These are phyloP conservation scores for Cephus runcator DNA, from an alignment of 2,888 invertebrate species.

Conservation along the genomic window DNA sequence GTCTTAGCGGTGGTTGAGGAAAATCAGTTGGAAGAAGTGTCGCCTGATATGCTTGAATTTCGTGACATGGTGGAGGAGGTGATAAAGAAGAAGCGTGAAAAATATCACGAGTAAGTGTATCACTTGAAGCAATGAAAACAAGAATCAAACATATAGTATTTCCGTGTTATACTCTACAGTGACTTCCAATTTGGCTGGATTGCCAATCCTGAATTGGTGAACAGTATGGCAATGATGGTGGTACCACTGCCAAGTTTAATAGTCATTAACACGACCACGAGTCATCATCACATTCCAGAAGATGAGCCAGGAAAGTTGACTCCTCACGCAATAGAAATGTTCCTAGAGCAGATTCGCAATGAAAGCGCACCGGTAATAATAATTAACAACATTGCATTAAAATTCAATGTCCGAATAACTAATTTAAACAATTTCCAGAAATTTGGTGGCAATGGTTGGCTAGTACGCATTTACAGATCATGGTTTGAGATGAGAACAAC, in stretches of 20 bases:
- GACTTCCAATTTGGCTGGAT: slow-evolving; percentile 96
- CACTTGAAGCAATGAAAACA: no score
- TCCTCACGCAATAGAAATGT: slow-evolving; percentile 78
- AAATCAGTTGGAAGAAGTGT: slow-evolving; percentile 84
- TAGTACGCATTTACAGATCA: slow-evolving; percentile 80
- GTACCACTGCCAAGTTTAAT: slow-evolving; percentile 86
- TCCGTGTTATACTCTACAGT: slow-evolving; percentile 48
- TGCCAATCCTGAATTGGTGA: slow-evolving; percentile 88
- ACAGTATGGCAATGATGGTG: slow-evolving; percentile 91
- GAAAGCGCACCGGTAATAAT: slow-evolving; percentile 79
- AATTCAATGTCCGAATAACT: slow-evolving; percentile 4
- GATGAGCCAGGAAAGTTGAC: slow-evolving; percentile 85
- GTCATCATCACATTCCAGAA: slow-evolving; percentile 91
- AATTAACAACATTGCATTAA: background rate
- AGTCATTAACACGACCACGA: slow-evolving; percentile 91
- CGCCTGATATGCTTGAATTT: slow-evolving; percentile 83
- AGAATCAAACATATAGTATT: no score
- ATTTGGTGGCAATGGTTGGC: slow-evolving; percentile 86
- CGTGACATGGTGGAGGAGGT: slow-evolving; percentile 86
- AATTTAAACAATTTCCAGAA: slow-evolving; percentile 68
- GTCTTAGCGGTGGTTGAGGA: slow-evolving; percentile 90
- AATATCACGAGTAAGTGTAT: slow-evolving; percentile 75
- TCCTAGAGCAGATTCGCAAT: slow-evolving; percentile 81
- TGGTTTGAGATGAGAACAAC: slow-evolving; percentile 87
- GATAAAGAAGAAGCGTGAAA: slow-evolving; percentile 78